Conservation (phyloP, 1,140 invertebrate genomes). For the Drosophila suzukii region DNA sequence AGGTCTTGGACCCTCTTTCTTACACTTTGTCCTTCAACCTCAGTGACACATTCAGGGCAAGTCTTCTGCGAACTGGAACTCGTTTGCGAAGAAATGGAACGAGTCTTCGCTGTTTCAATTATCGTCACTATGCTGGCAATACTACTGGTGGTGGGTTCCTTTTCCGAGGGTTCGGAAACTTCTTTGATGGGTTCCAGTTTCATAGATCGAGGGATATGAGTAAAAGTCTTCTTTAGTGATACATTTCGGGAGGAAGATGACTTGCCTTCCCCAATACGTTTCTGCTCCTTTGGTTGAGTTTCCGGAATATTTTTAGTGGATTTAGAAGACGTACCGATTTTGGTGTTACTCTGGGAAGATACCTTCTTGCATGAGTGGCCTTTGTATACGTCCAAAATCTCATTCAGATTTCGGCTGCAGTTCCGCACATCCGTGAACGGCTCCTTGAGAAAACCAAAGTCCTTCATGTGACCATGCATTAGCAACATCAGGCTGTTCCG, state of each 20-base stretch:
- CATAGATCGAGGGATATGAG: neutral
- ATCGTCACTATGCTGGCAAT: neutral
- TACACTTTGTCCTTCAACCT: neutral
- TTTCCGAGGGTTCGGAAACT: slow-evolving; percentile 13
- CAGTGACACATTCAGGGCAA: neutral
- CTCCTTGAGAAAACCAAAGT: slow-evolving; percentile 35
- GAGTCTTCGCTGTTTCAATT: neutral
- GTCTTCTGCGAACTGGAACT: neutral
- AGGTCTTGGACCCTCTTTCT: slow-evolving; percentile 3
- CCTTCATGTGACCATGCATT: slow-evolving; percentile 52
- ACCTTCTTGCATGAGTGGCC: slow-evolving; percentile 4
- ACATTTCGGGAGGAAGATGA: neutral
- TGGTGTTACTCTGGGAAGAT: neutral
- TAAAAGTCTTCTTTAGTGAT: neutral
- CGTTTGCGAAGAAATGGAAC: neutral
- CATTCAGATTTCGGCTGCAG: slow-evolving; percentile 35
- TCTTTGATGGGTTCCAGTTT: slow-evolving; percentile 19
- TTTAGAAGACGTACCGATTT: neutral
- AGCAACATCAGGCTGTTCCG: slow-evolving; percentile 52
- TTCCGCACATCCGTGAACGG: slow-evolving; percentile 59
- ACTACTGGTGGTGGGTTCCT: neutral
- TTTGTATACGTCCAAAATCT: slow-evolving; percentile 36
- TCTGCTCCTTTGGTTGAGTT: neutral
- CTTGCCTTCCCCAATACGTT: neutral
- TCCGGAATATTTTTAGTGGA: neutral